A percentile compares a stretch with the other conserved stretches of the same genome.
These are phyloP conservation scores for Barnardius zonarius DNA, from an alignment of 2,113 vertebrate genomes.

Conservation along the genomic window DNA sequence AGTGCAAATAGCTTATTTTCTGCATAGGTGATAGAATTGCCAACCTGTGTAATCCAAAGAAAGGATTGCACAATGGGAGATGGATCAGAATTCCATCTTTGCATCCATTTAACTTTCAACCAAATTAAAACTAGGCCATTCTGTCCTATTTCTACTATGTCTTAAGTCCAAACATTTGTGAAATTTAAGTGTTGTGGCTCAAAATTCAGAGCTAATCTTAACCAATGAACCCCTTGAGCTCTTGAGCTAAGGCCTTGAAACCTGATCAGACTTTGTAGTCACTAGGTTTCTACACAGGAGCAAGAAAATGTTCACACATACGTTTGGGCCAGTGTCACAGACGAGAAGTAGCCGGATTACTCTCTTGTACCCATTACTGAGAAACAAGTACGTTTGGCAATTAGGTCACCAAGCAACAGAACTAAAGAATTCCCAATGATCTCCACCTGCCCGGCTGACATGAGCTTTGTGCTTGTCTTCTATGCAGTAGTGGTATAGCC, in stretches of 20 bases:
- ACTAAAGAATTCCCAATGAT: not conserved
- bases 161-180: not conserved
- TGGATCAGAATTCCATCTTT: not conserved
- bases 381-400: not conserved
- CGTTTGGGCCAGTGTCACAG: not conserved
- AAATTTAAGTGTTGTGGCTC: not conserved
- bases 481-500: not conserved
- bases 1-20: not conserved
- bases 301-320: not conserved
- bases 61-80: not conserved
- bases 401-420: not conserved
- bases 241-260: not conserved
- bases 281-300: not conserved
- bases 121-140: not conserved
- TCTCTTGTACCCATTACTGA: not conserved
- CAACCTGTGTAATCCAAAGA: not conserved
- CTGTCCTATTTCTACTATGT: not conserved
- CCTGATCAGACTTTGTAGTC: not conserved
- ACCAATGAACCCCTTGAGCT: not conserved
- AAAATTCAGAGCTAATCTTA: not conserved
- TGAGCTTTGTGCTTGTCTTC: not conserved
- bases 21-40: not conserved
- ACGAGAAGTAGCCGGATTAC: not conserved
- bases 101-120: not conserved
- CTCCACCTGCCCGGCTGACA: not conserved